Base-by-base conservation (phyloP, 1,140 invertebrate genomes). In the Nylanderia fulva region DNA sequence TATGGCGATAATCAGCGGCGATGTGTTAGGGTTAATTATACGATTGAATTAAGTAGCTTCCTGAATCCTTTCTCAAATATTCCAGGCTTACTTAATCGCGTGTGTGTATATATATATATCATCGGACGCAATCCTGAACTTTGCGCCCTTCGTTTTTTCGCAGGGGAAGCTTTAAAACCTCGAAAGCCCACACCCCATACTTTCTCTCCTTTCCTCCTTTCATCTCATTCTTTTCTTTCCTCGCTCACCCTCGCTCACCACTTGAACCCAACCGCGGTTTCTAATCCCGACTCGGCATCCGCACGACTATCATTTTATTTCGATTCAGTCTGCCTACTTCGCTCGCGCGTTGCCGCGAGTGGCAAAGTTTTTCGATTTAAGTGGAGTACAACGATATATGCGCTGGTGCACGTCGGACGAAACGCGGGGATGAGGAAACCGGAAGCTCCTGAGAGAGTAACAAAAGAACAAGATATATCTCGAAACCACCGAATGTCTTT, bases 361-460 rank as follows among this genome's bases (percentile, higher is more conserved):
- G 83, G 87, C 52, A 91, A 92, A 92, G 88, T 92, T 92, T 92
- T 92, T 92, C 92, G 92, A 92, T 92, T 92, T 90, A 87, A 89
- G 80, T 66, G 54, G 36, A 79, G 72, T 61, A 86, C 85, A 83
- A 54, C 24, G 87, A 85, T 85, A 85, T 75, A 87, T 18, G 15
- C 36, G 15, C 36, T 42, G 27, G 18, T 39, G 60, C 66, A 60
- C 56, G 75, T 33, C 77, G 48, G 29, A 68, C 21, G 68, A 42
- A 45, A 79, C 76, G 56, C 64, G 85, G 69, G 48, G 18, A 52
- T 39, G 39, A 56, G 71, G 36, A 82, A 88, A 79, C 86, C 80
- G 83, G 58, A 77, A 87, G 66, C 21, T 69, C 36, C 60, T 21
- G 27, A n/a, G 7, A 4, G n/a, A 80, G 11, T 61, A 61, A 13